Evolutionary conservation across 2,113 vertebrate genomes (phyloP), one percentile per base, ranked within the genome.

Genomic region (Hippocampus guttulatus): DNA sequence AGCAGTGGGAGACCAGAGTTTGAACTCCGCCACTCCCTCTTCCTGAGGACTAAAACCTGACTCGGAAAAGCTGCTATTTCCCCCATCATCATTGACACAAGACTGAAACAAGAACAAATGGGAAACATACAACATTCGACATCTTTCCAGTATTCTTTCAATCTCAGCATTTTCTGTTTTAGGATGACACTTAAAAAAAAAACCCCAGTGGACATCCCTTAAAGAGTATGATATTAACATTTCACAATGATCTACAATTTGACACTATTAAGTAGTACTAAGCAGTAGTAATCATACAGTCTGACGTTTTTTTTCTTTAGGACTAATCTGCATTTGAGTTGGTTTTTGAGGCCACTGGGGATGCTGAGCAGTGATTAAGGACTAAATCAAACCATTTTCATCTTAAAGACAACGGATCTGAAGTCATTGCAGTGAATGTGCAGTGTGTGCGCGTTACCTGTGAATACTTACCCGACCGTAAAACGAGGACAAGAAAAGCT

Each of bases 401-500:
- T 27, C 12, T 58, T 58, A 25, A 27, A 20, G 11, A 18, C 16
- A 15, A 33, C 27, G 30, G 33, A 23, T 16, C 11, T 57, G 9
- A 25, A 57, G 10, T 25, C n/a, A 25, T 25, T 27, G 55, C 5
- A 38, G 0, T 0, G 14, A 14, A 14, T 8, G 2, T 63, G 10
- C n/a, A n/a, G 9, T 54, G n/a, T 55, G n/a, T 55, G 52, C 52
- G 52, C 2, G 8, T 52, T 52, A 52, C 18, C 61, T 27, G 20
- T 15, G 18, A 57, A 2, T n/a, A 0, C 80, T 88, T 88, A 91
- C 92, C 87, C 90, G 87, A 51, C 45, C 63, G 55, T 87, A 82
- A 63, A 72, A 67, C 5, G 77, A 25, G 18, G 81, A 78, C 67
- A 82, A 82, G 23, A 79, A 82, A 78, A 78, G 78, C 14, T 80